phyloP scores from a whole-genome alignment of 2,113 vertebrate species.

The Oryzias javanicus region DNA sequence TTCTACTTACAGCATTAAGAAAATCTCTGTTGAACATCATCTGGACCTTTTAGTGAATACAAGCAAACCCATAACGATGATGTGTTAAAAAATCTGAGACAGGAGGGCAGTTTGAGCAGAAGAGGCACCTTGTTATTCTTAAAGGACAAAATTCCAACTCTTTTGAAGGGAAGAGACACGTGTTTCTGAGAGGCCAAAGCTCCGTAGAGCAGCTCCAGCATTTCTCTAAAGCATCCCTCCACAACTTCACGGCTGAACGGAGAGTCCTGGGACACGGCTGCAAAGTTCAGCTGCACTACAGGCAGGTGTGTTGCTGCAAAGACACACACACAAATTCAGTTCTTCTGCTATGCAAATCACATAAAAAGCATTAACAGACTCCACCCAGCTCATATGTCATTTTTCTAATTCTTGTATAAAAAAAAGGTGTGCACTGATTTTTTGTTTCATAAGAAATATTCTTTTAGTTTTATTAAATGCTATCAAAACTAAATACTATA shows the following conservation, averaged over 20 bases:
- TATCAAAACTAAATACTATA: no score
- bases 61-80: neutral
- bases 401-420: no score
- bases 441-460: no score
- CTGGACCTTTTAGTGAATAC: constrained; percentile 41
- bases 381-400: no score
- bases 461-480: no score
- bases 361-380: no score
- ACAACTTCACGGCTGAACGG: constrained; percentile 69
- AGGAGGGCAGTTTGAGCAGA: neutral
- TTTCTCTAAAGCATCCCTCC: constrained; percentile 79
- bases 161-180: constrained; percentile 73
- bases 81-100: no score
- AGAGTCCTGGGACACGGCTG: constrained; percentile 68
- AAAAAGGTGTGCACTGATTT: no score
- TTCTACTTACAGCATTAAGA: constrained; percentile 73
- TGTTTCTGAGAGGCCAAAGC: constrained; percentile 64
- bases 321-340: constrained; percentile 2
- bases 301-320: constrained; percentile 75
- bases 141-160: constrained; percentile 78
- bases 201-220: constrained; percentile 70
- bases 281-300: constrained; percentile 79
- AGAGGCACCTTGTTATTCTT: constrained; percentile 66
- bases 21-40: constrained; percentile 83
- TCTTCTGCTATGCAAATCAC: no score